Evolutionary conservation across 2,113 vertebrate species (phyloP), one percentile per base, ranked within the genome.

Genomic region (Anolis sagrei): DNA sequence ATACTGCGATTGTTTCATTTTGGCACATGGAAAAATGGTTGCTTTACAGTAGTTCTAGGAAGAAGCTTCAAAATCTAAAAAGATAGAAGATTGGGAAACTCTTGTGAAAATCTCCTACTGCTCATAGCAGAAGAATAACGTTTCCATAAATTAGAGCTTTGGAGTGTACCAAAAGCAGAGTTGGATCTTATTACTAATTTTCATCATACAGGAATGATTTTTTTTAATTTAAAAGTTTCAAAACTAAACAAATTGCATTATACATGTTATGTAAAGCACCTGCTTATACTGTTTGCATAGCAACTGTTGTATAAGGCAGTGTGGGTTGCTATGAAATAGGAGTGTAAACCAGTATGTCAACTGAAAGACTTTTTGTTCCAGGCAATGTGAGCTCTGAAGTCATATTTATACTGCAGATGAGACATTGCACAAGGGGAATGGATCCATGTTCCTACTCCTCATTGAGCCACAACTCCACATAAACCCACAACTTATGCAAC

Each of bases 331-430:
- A 79, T 79, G 77, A 79, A 58, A 34, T 29, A 36, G 21, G 62
- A 58, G 32, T 34, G 18, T 61, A 58, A 79, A 34, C 74, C 34
- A 79, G 81, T 39, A 54, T 75, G 70, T 87, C 87, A 87, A 39
- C 18, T 66, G 66, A 79, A 88, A 75, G 87, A 34, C 69, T 70
- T 23, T n/a, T 76, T 76, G 0, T 86, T 64, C 36, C 18, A 58
- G 1, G 10, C 1, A 2, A 54, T 44, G 89, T 84, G 79, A 11
- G 83, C 64, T 86, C 54, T 25, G 80, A 2, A 44, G 11, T 13
- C 7, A 2, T 2, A 64, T 36, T 69, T 44, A 32, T n/a, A 4
- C 18, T 61, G 21, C 54, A 58, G 54, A 18, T 14, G 18, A 16
- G 54, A 13, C 14, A 58, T 13, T 58, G 54, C 13, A 16, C 16